phyloP scores from a whole-genome alignment of 2,113 vertebrate genomes.

The Suricata suricatta region DNA sequence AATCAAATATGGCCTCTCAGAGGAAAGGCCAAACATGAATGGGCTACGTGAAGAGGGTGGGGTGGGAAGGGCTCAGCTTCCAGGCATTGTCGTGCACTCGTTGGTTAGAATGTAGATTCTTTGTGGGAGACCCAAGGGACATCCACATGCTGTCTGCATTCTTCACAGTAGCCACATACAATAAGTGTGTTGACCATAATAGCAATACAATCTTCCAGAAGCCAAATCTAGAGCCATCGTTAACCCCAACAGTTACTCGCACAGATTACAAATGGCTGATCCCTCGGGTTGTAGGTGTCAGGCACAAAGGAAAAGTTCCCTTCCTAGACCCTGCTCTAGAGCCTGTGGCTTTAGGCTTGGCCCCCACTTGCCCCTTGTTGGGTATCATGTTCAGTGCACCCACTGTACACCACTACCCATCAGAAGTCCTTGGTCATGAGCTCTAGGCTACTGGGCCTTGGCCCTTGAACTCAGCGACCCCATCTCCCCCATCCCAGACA shows the following conservation, averaged over 20 bases:
- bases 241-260: background rate
- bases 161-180: background rate
- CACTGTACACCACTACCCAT: fast-evolving
- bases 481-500: background rate
- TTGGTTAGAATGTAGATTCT: background rate
- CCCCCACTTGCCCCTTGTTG: background rate
- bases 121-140: background rate
- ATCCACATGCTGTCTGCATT: background rate
- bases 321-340: background rate
- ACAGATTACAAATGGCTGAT: background rate
- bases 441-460: background rate
- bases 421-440: background rate
- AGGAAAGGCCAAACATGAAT: background rate
- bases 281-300: background rate
- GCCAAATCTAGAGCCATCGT: background rate
- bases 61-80: background rate
- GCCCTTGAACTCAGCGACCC: background rate
- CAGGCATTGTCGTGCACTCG: fast-evolving
- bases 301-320: background rate
- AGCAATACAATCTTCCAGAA: background rate
- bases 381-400: fast-evolving
- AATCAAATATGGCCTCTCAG: background rate
- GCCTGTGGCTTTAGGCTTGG: background rate
- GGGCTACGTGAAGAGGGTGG: background rate
- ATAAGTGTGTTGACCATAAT: background rate